Conservation (phyloP, 2,113 vertebrate genomes). For the Hoplias malabaricus region DNA sequence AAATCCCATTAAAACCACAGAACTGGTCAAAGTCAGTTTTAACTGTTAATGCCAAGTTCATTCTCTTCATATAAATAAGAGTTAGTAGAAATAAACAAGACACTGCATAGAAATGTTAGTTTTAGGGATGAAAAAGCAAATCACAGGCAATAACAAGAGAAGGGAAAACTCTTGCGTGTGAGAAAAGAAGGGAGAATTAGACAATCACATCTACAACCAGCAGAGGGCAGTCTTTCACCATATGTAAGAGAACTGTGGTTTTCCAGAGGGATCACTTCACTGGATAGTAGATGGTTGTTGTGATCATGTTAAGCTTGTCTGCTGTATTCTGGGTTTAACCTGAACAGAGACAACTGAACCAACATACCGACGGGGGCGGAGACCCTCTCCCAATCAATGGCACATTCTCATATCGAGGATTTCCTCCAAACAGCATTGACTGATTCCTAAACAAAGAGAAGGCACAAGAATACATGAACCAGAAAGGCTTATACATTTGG, state of each 20-base stretch:
- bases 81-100: not conserved
- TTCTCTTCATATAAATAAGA: not conserved
- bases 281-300: not conserved
- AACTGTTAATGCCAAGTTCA: not conserved
- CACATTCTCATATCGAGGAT: constrained; percentile 93
- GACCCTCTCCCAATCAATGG: constrained; percentile 92
- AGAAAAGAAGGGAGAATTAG: not conserved
- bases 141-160: not conserved
- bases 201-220: constrained; percentile 40
- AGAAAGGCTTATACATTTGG: not conserved
- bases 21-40: not conserved
- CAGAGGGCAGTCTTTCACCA: constrained; percentile 67
- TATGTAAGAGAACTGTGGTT: not conserved
- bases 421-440: constrained; percentile 88
- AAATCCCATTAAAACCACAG: constrained; percentile 27
- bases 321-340: constrained; percentile 34
- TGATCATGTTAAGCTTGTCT: constrained; percentile 15
- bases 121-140: not conserved
- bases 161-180: not conserved
- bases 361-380: constrained; percentile 92
- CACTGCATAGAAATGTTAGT: not conserved
- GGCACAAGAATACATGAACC: not conserved
- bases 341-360: constrained; percentile 58
- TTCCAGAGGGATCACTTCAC: not conserved
- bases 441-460: constrained; percentile 84